Percentiles rank a stretch among this genome's conserved stretches.
Evolutionary conservation across 2,797 vertebrate genomes (phyloP).

Genomic region (Synanceia verrucosa): DNA sequence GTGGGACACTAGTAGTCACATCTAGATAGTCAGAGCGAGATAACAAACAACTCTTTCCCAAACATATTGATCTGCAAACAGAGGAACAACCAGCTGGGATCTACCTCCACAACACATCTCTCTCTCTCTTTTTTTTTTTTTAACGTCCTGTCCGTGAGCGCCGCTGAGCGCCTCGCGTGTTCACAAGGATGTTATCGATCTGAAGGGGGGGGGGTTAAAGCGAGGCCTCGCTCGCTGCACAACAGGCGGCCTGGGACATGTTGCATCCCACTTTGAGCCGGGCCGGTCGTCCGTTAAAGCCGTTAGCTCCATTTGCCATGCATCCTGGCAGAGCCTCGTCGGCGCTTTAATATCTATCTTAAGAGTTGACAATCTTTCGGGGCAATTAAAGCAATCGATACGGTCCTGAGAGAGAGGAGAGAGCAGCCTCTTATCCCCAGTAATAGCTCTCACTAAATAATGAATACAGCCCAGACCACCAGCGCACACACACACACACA

Average conservation of each 20-base stretch:
- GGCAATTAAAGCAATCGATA: conserved; percentile 87
- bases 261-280: conserved; percentile 55
- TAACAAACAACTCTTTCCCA: conserved; percentile 53
- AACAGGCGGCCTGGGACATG: conserved; percentile 69
- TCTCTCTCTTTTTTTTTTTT: background rate
- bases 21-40: conserved; percentile 24
- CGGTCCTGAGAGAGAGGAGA: conserved; percentile 71
- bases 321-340: conserved; percentile 66
- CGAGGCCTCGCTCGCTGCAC: conserved; percentile 49
- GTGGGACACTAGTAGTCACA: conserved; percentile 32
- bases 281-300: conserved; percentile 30
- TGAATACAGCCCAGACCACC: conserved; percentile 75
- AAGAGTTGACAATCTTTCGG: conserved; percentile 86
- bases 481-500: conserved; percentile 40
- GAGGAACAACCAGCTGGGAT: conserved; percentile 25
- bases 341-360: conserved; percentile 85
- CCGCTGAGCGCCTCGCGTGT: conserved; percentile 63
- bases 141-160: conserved; percentile 59
- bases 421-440: conserved; percentile 83
- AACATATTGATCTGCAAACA: conserved; percentile 65
- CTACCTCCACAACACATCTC: background rate
- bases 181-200: conserved; percentile 77
- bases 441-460: conserved; percentile 87
- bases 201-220: too few species aligned
- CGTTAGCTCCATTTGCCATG: conserved; percentile 68